Evolutionary conservation across 2,888 invertebrate species (phyloP), one percentile per base, ranked within the genome.

Genomic region (Abscondita cerata): DNA sequence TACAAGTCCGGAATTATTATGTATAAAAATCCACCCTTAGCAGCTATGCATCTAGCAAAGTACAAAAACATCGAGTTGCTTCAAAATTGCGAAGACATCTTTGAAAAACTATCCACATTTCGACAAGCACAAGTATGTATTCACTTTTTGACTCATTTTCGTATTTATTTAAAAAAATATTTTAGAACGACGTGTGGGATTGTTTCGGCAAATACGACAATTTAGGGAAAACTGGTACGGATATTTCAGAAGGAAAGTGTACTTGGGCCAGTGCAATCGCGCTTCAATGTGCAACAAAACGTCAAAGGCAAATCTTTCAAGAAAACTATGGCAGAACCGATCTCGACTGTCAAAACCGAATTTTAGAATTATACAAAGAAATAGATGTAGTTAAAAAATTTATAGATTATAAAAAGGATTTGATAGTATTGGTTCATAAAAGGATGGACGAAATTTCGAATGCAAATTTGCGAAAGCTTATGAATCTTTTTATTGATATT

Each of bases 111-210:
- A 4, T 1, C 5, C 19, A 11, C 19, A 13, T 8, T 18, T 2
- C 2, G 18, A 9, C 44, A 44, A 19, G 16, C 44, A 11, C 18
- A 15, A n/a, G 44, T 44, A 44, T 2, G 11, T 5, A n/a, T 12
- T 13, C 15, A 3, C 11, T 5, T 36, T 5, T 36, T 36, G 36
- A 5, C n/a, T n/a, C n/a, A n/a, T n/a, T n/a, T 9, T 36, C 12
- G 36, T 36, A 2, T 12, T 13, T 16, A 6, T 41, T 41, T 12
- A 41, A 41, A 8, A 8, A 41, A 41, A 1, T 41, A 18, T 44
- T 16, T 16, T 16, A 44, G 44, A 44, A 44, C 18, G 44, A 44
- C 18, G 19, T 44, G 44, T 16, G 16, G 44, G 44, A 44, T 44
- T 44, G 15, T 13, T 44, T 1, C n/a, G 8, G 44, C n/a, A 19